A percentile compares a stretch with the other conserved stretches of the same genome.
Evolutionary conservation across 92 coral and sea anemone species (phyloP).

Genomic region (Scolanthus callimorphus): DNA sequence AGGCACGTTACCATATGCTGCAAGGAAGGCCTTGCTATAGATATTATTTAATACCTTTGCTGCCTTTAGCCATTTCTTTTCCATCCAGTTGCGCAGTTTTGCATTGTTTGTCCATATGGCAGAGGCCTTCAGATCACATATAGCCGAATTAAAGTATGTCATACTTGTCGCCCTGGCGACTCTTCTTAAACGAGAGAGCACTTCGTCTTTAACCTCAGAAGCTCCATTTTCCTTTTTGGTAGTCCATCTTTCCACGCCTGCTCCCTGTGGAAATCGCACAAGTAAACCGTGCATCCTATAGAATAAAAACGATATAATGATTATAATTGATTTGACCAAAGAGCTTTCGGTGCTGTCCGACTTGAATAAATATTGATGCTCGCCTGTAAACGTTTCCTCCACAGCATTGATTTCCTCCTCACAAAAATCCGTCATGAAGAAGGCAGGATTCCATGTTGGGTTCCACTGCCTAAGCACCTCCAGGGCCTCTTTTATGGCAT

Average conservation of each 20-base stretch:
- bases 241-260: slow-evolving; percentile 61
- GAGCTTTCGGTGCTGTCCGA: no score
- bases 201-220: slow-evolving; percentile 5
- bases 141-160: slow-evolving; percentile 4
- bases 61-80: no score
- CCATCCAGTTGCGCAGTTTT: no score
- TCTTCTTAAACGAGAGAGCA: slow-evolving; percentile 15
- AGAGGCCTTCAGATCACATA: slow-evolving; percentile 5
- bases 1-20: no score
- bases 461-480: slow-evolving; percentile 27
- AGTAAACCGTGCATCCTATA: slow-evolving; percentile 39
- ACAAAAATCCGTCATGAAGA: slow-evolving; percentile 48
- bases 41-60: no score
- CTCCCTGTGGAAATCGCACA: slow-evolving; percentile 52
- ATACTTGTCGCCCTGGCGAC: slow-evolving; percentile 10
- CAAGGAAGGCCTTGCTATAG: no score
- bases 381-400: slow-evolving; percentile 49
- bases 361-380: background rate
- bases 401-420: slow-evolving; percentile 53
- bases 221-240: slow-evolving; percentile 21
- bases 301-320: background rate
- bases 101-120: slow-evolving; percentile 18
- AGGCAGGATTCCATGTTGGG: slow-evolving; percentile 37
- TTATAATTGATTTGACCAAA: no score
- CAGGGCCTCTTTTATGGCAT: slow-evolving; percentile 42